phyloP scores from a whole-genome alignment of 2,888 invertebrate species.

The Drosophila leonis region DNA sequence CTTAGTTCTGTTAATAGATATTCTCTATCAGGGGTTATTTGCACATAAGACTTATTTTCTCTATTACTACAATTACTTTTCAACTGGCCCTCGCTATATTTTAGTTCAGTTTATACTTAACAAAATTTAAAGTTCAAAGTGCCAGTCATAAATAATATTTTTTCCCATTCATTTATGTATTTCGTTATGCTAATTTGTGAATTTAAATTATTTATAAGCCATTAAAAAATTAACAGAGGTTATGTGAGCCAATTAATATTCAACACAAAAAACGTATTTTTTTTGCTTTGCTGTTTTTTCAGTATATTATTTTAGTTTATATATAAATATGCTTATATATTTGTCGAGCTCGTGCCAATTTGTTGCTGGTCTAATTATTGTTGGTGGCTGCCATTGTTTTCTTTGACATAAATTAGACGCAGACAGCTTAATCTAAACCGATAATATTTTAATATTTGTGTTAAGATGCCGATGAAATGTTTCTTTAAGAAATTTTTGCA shows the following conservation, averaged over 20 bases:
- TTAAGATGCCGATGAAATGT: constrained; percentile 26
- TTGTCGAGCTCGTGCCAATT: constrained; percentile 51
- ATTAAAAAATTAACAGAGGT: constrained; percentile 73
- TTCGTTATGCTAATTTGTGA: constrained; percentile 48
- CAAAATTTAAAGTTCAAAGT: constrained; percentile 49
- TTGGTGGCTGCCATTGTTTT: constrained; percentile 61
- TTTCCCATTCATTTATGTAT: constrained; percentile 20
- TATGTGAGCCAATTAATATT: constrained; percentile 54
- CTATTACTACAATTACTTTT: not conserved
- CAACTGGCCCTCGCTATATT: constrained; percentile 26
- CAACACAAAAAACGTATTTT: constrained; percentile 11
- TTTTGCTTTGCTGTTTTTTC: not conserved
- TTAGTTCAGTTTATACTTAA: constrained; percentile 15
- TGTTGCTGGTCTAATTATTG: constrained; percentile 61
- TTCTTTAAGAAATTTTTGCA: constrained; percentile 24
- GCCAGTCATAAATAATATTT: constrained; percentile 62
- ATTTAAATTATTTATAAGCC: constrained; percentile 67
- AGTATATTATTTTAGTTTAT: constrained; percentile 1
- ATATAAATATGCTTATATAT: not conserved
- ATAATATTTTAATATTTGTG: constrained; percentile 41
- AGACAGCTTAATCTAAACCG: constrained; percentile 66
- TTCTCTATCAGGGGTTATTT: not conserved
- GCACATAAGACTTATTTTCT: too few relatives aligned
- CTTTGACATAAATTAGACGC: constrained; percentile 65
- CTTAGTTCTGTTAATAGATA: too few relatives aligned